Base-by-base conservation (phyloP, 1,140 invertebrate genomes). In the Nomia melanderi region DNA sequence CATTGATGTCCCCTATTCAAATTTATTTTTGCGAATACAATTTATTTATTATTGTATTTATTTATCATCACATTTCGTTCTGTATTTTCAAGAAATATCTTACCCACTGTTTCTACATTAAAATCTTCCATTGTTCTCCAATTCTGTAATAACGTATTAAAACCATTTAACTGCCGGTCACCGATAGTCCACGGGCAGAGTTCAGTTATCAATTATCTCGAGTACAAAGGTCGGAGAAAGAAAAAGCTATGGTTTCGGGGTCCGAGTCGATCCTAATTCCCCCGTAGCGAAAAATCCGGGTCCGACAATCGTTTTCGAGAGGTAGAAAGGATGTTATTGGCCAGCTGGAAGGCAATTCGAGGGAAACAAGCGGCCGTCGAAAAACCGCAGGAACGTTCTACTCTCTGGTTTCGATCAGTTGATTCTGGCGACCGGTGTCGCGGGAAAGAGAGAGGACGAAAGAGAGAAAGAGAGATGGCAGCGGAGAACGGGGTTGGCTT, bases 381-480 rank as follows among this genome's bases (percentile, higher is more conserved):
- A 76, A 75, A 79, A 69, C 77, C 77, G 56, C 72, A 79, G 54
- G 5, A 29, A 3, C 41, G 54, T 74, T 62, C 56, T 63, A 25
- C 31, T 27, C 54, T 64, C 33, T 67, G 62, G 54, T 79, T 67
- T 79, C 72, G 72, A 76, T 79, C 77, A 29, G 77, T 79, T 79
- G 72, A 76, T 79, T 75, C 47, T 63, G 33, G 7, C 47, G 71
- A 63, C 41, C 57, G 17, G 41, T 62, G 71, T 75, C 56, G 41
- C 36, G 54, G 5, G 23, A 23, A 12, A 25, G 25, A 41, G 2
- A n/a, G 47, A 23, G 17, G 7, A 4, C 9, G 20, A 12, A 4
- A 20, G 1, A 20, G 39, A 17, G 12, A 11, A 7, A 7, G 70
- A 17, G 59, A 20, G 17, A 27, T 29, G 23, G 23, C 25, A 2